Evolutionary conservation across 2,797 vertebrate genomes (phyloP).

Genomic region (Sebastes matsubarae): DNA sequence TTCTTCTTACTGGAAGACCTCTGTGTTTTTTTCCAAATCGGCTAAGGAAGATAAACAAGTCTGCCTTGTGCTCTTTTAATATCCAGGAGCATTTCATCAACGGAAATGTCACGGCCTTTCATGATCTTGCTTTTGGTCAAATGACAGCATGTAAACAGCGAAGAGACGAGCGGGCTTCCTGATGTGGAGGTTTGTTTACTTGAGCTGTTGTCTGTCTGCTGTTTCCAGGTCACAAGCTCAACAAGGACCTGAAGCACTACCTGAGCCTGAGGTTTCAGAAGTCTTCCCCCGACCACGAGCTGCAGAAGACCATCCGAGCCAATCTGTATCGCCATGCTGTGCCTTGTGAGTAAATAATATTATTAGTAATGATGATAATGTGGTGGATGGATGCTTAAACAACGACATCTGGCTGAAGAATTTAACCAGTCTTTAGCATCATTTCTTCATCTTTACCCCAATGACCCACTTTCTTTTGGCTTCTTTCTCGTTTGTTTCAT

Average conservation of each 20-base stretch:
- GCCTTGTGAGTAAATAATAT: conserved; percentile 90
- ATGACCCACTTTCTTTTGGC: conserved; percentile 35
- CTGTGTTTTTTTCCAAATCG: not conserved
- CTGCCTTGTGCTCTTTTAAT: conserved; percentile 1
- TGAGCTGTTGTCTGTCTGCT: conserved; percentile 24
- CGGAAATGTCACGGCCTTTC: conserved; percentile 26
- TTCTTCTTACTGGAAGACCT: not conserved
- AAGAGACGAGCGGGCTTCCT: not conserved
- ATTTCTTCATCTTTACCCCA: conserved; percentile 14
- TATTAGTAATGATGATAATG: not conserved
- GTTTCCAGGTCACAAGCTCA: conserved; percentile 89
- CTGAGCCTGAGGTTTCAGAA: conserved; percentile 95
- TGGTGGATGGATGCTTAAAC: not conserved
- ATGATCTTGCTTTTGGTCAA: conserved; percentile 1
- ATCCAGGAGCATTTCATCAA: conserved; percentile 9
- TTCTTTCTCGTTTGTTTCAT: conserved; percentile 17
- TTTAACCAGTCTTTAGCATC: conserved; percentile 7
- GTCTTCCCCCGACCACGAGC: conserved; percentile 90
- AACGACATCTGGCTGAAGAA: conserved; percentile 13
- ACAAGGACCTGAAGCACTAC: conserved; percentile 91
- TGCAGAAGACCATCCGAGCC: conserved; percentile 94
- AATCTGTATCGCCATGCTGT: conserved; percentile 96
- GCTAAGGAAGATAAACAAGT: not conserved
- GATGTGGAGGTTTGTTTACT: conserved; percentile 9
- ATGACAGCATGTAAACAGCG: not conserved